Base-by-base conservation (phyloP, 2,797 vertebrate species). In the Malurus splendens region DNA sequence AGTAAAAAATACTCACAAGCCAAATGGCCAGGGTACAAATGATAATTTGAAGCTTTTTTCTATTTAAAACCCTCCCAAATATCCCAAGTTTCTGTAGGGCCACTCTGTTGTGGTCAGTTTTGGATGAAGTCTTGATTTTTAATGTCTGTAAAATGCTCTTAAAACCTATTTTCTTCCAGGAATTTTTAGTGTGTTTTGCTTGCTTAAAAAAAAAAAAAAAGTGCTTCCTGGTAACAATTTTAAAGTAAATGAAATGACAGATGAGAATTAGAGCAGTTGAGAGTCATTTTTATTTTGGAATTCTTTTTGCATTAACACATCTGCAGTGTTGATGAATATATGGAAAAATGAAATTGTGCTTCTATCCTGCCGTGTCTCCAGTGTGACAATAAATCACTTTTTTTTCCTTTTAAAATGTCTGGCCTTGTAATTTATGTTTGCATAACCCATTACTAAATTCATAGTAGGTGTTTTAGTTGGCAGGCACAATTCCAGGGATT, bases 331-430 rank as follows among this genome's bases (percentile, higher is more conserved):
- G 97, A 98, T 97, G 97, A 98, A 98, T 98, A 97, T 98, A 97
- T 98, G 98, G 98, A 98, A 98, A 98, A 98, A 96, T 96, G 96
- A 97, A 97, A 98, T 97, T 97, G 96, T 94, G 96, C 96, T 96
- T 95, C 97, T 97, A 89, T 97, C 97, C 97, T 96, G 96, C 98
- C 77, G 23, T 97, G 98, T 98, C 98, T 98, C 97, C 97, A 97
- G 86, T 87, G 93, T 94, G 92, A 97, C 97, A 96, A 97, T 98
- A 98, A 98, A 98, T 98, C 98, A 98, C 95, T 81, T 96, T 97
- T 97, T 97, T 97, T 97, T 96, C 98, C 98, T 98, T 98, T 98
- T 98, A 98, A 98, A 98, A 98, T 62, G 98, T 98, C 98, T 98
- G 96, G 97, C 96, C 94, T 95, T 95, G 94, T 98, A 98, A 98